These are phyloP conservation scores for Phalangium opilio DNA, from an alignment of 2,888 invertebrate genomes.

Conservation along the genomic window DNA sequence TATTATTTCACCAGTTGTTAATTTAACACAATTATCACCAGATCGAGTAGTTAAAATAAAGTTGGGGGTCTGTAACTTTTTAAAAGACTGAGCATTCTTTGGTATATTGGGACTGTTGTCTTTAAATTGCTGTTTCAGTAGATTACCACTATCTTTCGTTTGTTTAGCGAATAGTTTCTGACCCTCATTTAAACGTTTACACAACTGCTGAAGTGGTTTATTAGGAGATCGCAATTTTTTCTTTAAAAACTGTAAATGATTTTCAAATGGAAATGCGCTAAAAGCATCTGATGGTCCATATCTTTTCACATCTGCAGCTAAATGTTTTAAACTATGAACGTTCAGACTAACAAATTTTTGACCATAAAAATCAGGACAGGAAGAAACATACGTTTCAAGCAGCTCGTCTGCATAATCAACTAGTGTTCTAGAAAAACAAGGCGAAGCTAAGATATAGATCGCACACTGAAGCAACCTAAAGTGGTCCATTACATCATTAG, in stretches of 20 bases:
- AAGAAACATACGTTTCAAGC: background rate
- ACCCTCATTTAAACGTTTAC: background rate
- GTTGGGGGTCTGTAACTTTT: too few species aligned
- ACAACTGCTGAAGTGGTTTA: conserved; percentile 1
- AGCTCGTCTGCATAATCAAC: too few species aligned
- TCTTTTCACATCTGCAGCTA: background rate
- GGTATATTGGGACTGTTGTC: too few species aligned
- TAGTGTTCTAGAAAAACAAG: too few species aligned
- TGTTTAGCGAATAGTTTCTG: background rate
- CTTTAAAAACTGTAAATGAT: conserved; percentile 1
- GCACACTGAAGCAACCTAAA: conserved; percentile 14
- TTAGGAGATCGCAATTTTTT: background rate
- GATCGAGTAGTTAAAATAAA: too few species aligned
- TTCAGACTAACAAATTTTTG: background rate
- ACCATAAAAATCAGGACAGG: background rate
- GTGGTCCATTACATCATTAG: conserved; percentile 17
- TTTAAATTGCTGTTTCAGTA: too few species aligned
- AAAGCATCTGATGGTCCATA: background rate
- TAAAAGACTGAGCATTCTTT: too few species aligned
- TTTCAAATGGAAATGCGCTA: conserved; percentile 3
- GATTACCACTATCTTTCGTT: too few species aligned
- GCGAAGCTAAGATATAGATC: too few species aligned
- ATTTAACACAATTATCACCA: too few species aligned
- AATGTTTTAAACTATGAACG: conserved; percentile 1
- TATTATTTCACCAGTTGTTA: too few species aligned